Percentiles rank a stretch among this genome's conserved stretches.
Evolutionary conservation across 2,113 vertebrate species (phyloP).

Genomic region (Hemicordylus capensis): DNA sequence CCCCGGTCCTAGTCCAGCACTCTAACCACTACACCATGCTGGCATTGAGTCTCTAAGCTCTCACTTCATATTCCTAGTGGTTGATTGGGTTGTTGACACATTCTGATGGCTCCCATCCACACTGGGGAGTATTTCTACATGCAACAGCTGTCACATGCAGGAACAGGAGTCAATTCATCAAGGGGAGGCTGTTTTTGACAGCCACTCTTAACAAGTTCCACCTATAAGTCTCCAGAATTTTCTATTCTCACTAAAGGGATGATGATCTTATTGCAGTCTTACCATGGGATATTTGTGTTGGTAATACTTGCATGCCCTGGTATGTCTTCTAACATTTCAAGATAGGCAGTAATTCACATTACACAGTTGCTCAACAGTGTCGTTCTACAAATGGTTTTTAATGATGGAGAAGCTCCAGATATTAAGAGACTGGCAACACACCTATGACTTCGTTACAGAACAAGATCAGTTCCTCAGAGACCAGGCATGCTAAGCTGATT

Average conservation of each 20-base stretch:
- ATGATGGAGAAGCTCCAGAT: background rate
- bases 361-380: background rate
- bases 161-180: background rate
- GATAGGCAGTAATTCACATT: background rate
- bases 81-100: too few species aligned
- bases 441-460: background rate
- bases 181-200: background rate
- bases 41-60: background rate
- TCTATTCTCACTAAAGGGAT: background rate
- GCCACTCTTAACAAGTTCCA: background rate
- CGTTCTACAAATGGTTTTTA: background rate
- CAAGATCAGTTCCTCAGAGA: background rate
- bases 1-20: too few species aligned
- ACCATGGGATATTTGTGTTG: background rate
- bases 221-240: background rate
- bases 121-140: background rate
- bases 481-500: background rate
- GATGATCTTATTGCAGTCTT: background rate
- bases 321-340: background rate
- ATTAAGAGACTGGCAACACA: background rate
- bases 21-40: too few species aligned
- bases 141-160: background rate
- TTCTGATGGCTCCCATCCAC: too few species aligned
- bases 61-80: background rate
- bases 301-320: background rate